A percentile compares a stretch with the other conserved stretches of the same genome.
These are phyloP conservation scores for Drosophila meridionalis DNA, from an alignment of 2,888 invertebrate species.

Conservation along the genomic window DNA sequence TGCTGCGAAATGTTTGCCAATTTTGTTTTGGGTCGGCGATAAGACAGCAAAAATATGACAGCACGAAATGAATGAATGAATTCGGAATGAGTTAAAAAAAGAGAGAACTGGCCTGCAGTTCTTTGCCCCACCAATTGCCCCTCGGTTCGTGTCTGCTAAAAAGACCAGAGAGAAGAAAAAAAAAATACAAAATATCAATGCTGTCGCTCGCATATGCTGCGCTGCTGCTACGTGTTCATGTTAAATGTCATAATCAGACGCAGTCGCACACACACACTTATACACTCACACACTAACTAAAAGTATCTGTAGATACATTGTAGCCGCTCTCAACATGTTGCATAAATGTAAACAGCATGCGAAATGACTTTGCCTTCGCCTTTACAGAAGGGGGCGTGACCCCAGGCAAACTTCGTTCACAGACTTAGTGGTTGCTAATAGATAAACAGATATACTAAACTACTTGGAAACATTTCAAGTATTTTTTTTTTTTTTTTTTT, in stretches of 20 bases:
- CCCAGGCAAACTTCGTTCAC: conserved; percentile 27
- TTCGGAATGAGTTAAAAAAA: conserved; percentile 48
- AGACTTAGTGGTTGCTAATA: conserved; percentile 54
- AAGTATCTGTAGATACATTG: conserved; percentile 60
- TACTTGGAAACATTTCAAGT: conserved; percentile 9
- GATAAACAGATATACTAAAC: conserved; percentile 29
- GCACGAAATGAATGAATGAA: conserved; percentile 62
- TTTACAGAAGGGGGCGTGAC: conserved; percentile 53
- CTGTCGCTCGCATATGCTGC: conserved; percentile 68
- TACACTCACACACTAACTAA: conserved; percentile 28
- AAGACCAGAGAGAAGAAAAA: conserved; percentile 20
- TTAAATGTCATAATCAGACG: conserved; percentile 78
- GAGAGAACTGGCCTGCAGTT: conserved; percentile 40
- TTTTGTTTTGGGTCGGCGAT: conserved; percentile 53
- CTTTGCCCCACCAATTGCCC: conserved; percentile 1
- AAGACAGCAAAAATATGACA: conserved; percentile 60
- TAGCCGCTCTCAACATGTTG: conserved; percentile 58
- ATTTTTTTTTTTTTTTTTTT: conserved; percentile 9
- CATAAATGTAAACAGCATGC: conserved; percentile 71
- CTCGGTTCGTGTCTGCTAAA: conserved; percentile 43
- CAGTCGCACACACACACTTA: conserved; percentile 34
- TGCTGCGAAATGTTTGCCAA: conserved; percentile 61
- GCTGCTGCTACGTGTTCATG: conserved; percentile 72
- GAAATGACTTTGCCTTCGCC: conserved; percentile 46
- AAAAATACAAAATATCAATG: conserved; percentile 25